phyloP scores from a whole-genome alignment of 2,113 vertebrate genomes.

The Danionella cerebrum region DNA sequence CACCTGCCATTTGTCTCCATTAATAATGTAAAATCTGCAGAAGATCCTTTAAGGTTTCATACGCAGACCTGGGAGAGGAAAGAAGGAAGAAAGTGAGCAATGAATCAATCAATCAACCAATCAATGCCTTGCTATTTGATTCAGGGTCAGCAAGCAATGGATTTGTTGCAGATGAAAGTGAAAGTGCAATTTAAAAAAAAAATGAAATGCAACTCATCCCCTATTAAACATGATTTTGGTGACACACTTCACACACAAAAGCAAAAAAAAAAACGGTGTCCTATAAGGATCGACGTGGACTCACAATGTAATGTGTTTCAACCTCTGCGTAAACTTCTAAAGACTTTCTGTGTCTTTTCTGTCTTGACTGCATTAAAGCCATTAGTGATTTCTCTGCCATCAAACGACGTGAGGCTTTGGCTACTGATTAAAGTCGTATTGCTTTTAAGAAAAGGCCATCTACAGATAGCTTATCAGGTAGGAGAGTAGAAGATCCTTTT shows the following conservation, averaged over 20 bases:
- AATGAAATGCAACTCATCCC: too few relatives aligned
- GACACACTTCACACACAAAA: background rate
- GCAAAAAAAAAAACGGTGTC: conserved; percentile 4
- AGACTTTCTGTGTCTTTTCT: background rate
- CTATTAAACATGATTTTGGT: background rate
- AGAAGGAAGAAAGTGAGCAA: too few relatives aligned
- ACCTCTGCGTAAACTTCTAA: conserved; percentile 1
- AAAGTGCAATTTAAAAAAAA: too few relatives aligned
- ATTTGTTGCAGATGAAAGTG: too few relatives aligned
- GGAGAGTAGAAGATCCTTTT: conserved; percentile 1
- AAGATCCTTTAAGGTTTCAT: too few relatives aligned
- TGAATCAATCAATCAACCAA: too few relatives aligned
- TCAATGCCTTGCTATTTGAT: too few relatives aligned
- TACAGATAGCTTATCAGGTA: conserved; percentile 1
- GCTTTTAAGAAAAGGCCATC: conserved; percentile 21
- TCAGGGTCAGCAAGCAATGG: too few relatives aligned
- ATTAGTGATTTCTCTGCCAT: conserved; percentile 5
- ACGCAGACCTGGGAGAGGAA: too few relatives aligned
- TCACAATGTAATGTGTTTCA: background rate
- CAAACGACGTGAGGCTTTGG: conserved; percentile 3
- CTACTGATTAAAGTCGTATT: conserved; percentile 9
- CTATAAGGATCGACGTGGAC: conserved; percentile 1
- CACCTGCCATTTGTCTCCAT: too few relatives aligned
- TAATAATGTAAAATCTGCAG: too few relatives aligned
- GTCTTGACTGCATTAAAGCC: conserved; percentile 1